Conservation (phyloP, 2,888 invertebrate genomes). For the Tyria jacobaeae region DNA sequence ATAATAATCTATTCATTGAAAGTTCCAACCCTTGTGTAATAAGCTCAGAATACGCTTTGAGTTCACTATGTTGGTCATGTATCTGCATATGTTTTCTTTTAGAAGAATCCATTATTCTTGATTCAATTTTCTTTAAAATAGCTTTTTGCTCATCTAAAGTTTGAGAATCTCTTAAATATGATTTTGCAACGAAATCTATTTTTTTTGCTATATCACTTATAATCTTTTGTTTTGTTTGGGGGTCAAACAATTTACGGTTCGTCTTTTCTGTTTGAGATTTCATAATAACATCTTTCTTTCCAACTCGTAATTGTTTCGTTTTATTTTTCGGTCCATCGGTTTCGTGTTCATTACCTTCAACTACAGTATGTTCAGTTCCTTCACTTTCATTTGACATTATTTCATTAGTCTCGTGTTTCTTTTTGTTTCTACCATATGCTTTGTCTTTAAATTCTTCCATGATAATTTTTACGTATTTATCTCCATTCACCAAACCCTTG, state of each 20-base stretch:
- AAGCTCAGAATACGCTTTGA: constrained; percentile 52
- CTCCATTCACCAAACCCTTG: constrained; percentile 48
- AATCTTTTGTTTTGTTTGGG: constrained; percentile 31
- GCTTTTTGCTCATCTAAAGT: constrained; percentile 47
- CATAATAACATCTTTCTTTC: not conserved
- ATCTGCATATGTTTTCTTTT: constrained; percentile 43
- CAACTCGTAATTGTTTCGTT: not conserved
- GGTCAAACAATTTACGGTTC: constrained; percentile 13
- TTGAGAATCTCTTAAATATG: constrained; percentile 45
- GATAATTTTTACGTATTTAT: constrained; percentile 63
- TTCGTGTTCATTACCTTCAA: not conserved
- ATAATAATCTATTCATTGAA: constrained; percentile 39
- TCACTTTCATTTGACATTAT: constrained; percentile 6
- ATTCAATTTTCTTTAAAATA: constrained; percentile 51
- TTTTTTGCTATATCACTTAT: constrained; percentile 51
- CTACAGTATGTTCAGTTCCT: not conserved
- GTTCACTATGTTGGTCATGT: constrained; percentile 43
- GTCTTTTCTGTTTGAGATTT: constrained; percentile 6
- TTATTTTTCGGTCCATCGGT: constrained; percentile 10
- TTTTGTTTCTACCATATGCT: constrained; percentile 27
- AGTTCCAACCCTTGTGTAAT: constrained; percentile 48
- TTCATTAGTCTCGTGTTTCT: not conserved
- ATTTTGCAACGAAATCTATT: constrained; percentile 55
- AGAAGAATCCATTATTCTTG: constrained; percentile 44
- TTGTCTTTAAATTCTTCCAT: constrained; percentile 65